Evolutionary conservation across 37 sponge, comb jelly and placozoan species (phyloP), one percentile per base, ranked within the genome.

Genomic region (Ianthella basta): DNA sequence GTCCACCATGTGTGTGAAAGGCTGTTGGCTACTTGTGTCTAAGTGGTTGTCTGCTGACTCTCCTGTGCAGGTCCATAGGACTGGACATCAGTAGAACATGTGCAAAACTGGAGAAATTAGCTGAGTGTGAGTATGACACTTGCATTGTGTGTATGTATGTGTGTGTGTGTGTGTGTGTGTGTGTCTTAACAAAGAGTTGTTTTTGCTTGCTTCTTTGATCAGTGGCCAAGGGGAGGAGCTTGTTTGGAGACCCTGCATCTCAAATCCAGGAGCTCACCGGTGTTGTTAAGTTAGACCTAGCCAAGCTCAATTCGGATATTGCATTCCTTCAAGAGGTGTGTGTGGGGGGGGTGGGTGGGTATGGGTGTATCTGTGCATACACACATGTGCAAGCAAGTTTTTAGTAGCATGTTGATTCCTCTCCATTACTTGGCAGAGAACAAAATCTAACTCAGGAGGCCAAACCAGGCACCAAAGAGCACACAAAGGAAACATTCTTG

Each of bases 241-340:
- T 97, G 57, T 99, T 99, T 81, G 96, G 98, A 30, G 97, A 99
- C 79, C 94, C 87, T 21, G 85, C 95, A n/a, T 25, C 84, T 4
- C 91, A 96, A 37, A 99, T 99, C 50, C 97, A 99, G 75, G 94
- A 99, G 79, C 91, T 99, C 64, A 99, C 99, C 6, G 89, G 86
- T 55, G 89, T 93, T 15, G 93, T 99, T 68, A 96, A 96, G 78
- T 91, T 93, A 84, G 96, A 96, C 86, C 80, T 96, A 5, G 72
- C 85, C 34, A 89, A 85, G 30, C 73, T 96, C 14, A 96, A 96
- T 82, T 81, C 82, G 0, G 91, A 93, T 77, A 96, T 96, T 60
- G 94, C 91, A 13, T 79, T 56, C 10, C 88, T 96, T 25, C 96
- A 89, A 69, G 84, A 96, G 67, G 89, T 88, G 38, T 25, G 82